Base-by-base conservation (phyloP, 2,113 vertebrate genomes). In the Castor canadensis region DNA sequence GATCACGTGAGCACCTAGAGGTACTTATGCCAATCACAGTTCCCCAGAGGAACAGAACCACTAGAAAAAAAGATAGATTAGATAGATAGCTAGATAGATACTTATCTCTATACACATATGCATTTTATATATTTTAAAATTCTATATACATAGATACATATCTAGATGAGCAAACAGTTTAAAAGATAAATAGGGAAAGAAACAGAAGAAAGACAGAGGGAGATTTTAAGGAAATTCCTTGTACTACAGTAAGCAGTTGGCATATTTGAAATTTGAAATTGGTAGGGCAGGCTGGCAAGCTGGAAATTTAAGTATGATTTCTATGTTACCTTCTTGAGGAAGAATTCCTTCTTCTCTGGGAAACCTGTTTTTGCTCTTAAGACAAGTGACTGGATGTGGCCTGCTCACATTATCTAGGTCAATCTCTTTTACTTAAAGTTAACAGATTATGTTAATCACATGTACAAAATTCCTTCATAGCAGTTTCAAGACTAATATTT, bases 231-330 rank as follows among this genome's bases (percentile, higher is more conserved):
- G 38, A 72, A 83, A 54, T 71, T 28, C 28, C 30, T 95, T 72
- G 67, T 0, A 6, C 26, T 62, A 26, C 26, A 38, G 60, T 38
- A 77, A 35, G 24, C 4, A 6, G 4, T 35, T 73, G 56, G 30
- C 32, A 93, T 71, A 19, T 94, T 71, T 91, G 60, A 93, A 87
- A 87, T 91, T 54, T 87, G 82, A 91, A 88, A 66, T 80, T 45
- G 62, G 13, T 32, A 67, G 3, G 62, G 6, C 52, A 93, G 16
- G 4, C 13, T 11, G 47, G 6, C 60, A 89, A 16, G 6, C 17
- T 85, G 19, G 20, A 88, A 76, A 72, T 13, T 60, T 13, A 30
- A 35, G 66, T 4, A 47, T 40, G 20, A 95, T 95, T 85, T 92
- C 52, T 71, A 9, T 32, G 20, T 52, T 60, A 66, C 43, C 72